These are phyloP conservation scores for Xestoiulus laeticollis DNA, from an alignment of 2,888 invertebrate genomes.

Conservation along the genomic window DNA sequence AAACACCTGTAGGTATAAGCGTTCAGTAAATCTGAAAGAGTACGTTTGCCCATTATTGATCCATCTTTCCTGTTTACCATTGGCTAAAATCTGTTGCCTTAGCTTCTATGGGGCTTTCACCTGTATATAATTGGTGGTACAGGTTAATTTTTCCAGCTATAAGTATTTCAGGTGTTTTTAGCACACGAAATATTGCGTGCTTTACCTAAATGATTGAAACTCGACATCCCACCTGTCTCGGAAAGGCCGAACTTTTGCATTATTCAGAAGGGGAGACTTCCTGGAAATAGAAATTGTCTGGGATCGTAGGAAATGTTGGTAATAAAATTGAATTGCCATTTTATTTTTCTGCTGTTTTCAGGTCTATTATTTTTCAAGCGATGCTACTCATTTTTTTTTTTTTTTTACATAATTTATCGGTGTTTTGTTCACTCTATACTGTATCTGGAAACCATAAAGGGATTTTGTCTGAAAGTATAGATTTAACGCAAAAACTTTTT, in stretches of 20 bases:
- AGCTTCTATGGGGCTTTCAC: neutral
- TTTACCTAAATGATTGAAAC: slow-evolving; percentile 13
- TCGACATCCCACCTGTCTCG: neutral
- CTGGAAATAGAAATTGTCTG: neutral
- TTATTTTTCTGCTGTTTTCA: no score
- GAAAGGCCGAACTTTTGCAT: neutral
- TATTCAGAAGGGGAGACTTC: neutral
- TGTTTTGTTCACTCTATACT: no score
- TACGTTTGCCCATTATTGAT: neutral
- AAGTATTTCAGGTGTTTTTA: neutral
- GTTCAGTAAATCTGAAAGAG: neutral
- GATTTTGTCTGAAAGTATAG: no score
- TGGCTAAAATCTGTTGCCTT: slow-evolving; percentile 2
- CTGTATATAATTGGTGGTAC: neutral
- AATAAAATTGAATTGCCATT: no score
- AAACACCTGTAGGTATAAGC: neutral
- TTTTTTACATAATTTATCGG: no score
- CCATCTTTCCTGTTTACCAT: neutral
- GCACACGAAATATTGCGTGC: neutral
- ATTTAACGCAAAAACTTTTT: no score
- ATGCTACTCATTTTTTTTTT: no score
- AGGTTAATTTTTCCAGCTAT: neutral
- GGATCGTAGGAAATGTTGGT: neutral
- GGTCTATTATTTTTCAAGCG: no score
- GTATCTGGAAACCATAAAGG: no score